A percentile compares a stretch with the other conserved stretches of the same genome.
Conservation (phyloP, 2,888 invertebrate species). For the Pinctada fucata region DNA sequence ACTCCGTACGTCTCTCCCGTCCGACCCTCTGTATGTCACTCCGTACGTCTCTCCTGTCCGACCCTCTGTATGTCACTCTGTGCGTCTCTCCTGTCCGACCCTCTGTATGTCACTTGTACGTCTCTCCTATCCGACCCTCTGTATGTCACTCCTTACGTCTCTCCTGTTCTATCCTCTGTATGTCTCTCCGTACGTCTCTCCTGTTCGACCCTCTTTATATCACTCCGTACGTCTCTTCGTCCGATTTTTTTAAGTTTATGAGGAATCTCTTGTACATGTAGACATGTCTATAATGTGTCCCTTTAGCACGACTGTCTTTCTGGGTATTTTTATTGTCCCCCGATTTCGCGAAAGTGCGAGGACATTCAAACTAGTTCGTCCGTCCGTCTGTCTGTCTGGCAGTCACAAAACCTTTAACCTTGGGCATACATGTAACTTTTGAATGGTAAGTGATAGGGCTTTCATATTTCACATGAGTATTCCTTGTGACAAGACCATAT, state of each 20-base stretch:
- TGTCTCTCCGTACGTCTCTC: background rate
- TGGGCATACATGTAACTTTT: no score
- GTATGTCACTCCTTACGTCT: background rate
- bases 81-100: background rate
- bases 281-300: no score
- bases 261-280: no score
- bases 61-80: background rate
- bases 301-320: no score
- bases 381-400: no score
- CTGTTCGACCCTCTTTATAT: background rate
- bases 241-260: background rate
- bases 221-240: background rate
- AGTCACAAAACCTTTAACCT: no score
- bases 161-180: conserved; percentile 1
- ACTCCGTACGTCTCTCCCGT: background rate
- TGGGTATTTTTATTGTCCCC: no score
- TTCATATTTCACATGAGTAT: no score
- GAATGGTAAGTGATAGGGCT: no score
- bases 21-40: background rate
- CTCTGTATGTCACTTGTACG: conserved; percentile 5
- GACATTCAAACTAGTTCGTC: no score
- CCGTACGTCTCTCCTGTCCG: background rate
- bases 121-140: conserved; percentile 9
- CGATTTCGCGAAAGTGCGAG: no score
- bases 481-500: no score